These are phyloP conservation scores for Conus ventricosus DNA, from an alignment of 1,140 invertebrate genomes.

Conservation along the genomic window DNA sequence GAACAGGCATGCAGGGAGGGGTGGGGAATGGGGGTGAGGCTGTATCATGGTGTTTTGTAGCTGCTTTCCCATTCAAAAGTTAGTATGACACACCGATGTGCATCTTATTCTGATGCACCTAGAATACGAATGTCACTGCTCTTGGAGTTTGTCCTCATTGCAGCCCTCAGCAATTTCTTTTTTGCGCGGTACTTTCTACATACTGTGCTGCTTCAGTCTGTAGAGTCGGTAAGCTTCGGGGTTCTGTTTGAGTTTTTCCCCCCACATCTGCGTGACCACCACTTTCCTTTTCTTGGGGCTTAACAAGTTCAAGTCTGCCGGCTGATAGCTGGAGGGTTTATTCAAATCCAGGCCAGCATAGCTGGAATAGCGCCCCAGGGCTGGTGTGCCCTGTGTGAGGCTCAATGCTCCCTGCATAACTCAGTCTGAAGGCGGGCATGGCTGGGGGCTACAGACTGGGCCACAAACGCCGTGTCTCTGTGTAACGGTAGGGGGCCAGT, in stretches of 20 bases:
- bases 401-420: not conserved
- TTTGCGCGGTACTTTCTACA: conserved; percentile 25
- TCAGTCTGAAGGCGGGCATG: not conserved
- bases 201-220: conserved; percentile 10
- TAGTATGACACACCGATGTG: too few relatives aligned
- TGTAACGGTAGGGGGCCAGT: not conserved
- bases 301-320: not conserved
- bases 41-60: too few relatives aligned
- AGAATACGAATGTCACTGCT: not conserved
- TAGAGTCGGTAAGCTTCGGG: conserved; percentile 14
- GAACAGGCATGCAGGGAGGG: too few relatives aligned
- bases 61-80: too few relatives aligned
- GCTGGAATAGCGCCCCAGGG: not conserved
- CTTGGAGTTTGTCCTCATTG: not conserved
- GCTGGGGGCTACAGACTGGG: not conserved
- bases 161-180: not conserved
- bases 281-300: not conserved
- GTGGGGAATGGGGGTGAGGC: too few relatives aligned
- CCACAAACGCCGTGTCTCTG: not conserved
- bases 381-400: not conserved
- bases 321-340: not conserved
- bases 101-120: too few relatives aligned
- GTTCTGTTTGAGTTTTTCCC: conserved; percentile 21
- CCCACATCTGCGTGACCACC: not conserved
- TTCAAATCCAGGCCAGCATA: not conserved